These are phyloP conservation scores for Enteromius unitaeniatus DNA, from an alignment of 2,797 vertebrate genomes.

Conservation along the genomic window DNA sequence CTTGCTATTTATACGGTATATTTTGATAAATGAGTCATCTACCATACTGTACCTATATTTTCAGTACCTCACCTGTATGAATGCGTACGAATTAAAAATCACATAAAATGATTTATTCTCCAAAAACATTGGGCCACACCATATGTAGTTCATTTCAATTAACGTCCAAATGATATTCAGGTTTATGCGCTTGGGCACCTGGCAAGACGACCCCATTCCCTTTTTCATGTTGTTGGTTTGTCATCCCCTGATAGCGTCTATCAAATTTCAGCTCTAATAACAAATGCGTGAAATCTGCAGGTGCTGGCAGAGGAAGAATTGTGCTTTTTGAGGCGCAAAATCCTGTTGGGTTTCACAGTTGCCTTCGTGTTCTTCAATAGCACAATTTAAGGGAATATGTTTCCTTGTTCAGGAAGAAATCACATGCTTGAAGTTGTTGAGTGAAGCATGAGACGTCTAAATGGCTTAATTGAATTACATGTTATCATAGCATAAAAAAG, in stretches of 20 bases:
- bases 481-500: not conserved
- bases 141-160: constrained; percentile 34
- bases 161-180: constrained; percentile 15
- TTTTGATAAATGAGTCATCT: constrained; percentile 35
- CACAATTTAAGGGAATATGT: constrained; percentile 36
- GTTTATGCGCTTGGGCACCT: not conserved
- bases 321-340: constrained; percentile 44
- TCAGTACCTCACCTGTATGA: constrained; percentile 5
- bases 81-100: not conserved
- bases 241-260: constrained; percentile 17
- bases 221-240: constrained; percentile 41
- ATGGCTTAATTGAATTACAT: constrained; percentile 23
- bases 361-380: constrained; percentile 41
- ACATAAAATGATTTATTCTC: not conserved
- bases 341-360: constrained; percentile 49
- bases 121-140: not conserved
- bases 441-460: constrained; percentile 22
- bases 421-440: constrained; percentile 7
- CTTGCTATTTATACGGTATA: constrained; percentile 30
- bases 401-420: constrained; percentile 33
- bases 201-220: constrained; percentile 21
- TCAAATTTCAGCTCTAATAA: constrained; percentile 47
- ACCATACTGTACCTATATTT: not conserved
- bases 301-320: constrained; percentile 37
- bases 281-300: constrained; percentile 57